Base-by-base conservation (phyloP, 2,113 vertebrate genomes). In the Corythaixoides concolor region DNA sequence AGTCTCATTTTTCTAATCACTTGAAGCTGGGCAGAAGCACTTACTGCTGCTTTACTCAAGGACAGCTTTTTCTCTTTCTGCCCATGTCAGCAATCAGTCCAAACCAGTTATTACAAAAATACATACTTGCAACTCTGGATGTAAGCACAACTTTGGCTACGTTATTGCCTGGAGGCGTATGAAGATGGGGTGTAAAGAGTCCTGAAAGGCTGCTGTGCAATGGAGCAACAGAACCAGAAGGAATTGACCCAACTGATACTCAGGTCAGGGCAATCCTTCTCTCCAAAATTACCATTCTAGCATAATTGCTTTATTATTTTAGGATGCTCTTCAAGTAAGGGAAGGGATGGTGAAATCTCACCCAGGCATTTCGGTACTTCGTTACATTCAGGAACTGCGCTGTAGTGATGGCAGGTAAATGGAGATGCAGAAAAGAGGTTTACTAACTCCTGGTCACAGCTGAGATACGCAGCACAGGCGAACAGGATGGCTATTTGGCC, bases 1-100 rank as follows among this genome's bases (percentile, higher is more conserved):
- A 95, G 91, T 89, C 90, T 92, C 94, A 96, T 97, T 97, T 97
- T 96, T 97, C 96, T 97, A 93, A 94, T 95, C 95, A 81, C 89
- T 94, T 90, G 87, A 95, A 91, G 88, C 94, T 49, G 90, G 91
- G 85, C 93, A 97, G 95, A 93, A 93, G 93, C 94, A 93, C 90
- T 96, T 96, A 95, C 84, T 92, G 93, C 93, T 95, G 85, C 69
- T 90, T 90, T 80, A 68, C 59, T 91, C 93, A 89, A 96, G 92
- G 95, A 89, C 93, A 95, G 93, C 90, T 93, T 89, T 89, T 89
- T 62, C 62, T 83, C 81, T 90, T 96, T 95, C 74, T 93, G 94
- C 92, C 39, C 84, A 23, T 74, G 90, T 96, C 97, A 96, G 96
- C 95, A 92, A 81, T 88, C 89, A 83, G 59, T 53, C 39, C 77